phyloP scores from a whole-genome alignment of 2,113 vertebrate genomes.

The Chaenocephalus aceratus region DNA sequence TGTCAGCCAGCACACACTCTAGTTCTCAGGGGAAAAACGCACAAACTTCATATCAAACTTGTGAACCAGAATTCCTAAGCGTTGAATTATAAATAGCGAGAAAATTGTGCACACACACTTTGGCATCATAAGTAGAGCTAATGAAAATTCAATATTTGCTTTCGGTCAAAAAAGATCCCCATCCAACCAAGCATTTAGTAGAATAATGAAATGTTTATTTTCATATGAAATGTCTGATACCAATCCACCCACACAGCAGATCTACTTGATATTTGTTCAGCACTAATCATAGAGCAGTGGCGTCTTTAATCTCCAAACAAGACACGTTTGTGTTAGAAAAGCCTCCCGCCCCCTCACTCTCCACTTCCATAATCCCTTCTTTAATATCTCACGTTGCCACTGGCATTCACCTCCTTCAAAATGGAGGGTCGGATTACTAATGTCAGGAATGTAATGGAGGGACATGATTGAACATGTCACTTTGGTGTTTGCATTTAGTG shows the following conservation, averaged over 20 bases:
- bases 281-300: conserved; percentile 34
- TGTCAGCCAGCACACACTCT: conserved; percentile 12
- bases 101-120: background rate
- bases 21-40: conserved; percentile 9
- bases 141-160: conserved; percentile 41
- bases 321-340: conserved; percentile 49
- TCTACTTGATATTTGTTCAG: conserved; percentile 44
- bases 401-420: conserved; percentile 61
- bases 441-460: conserved; percentile 57
- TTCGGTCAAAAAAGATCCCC: background rate
- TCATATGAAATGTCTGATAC: conserved; percentile 26
- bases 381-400: conserved; percentile 70
- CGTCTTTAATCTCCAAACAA: conserved; percentile 72
- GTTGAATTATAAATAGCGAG: conserved; percentile 28
- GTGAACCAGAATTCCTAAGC: conserved; percentile 8
- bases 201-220: conserved; percentile 13
- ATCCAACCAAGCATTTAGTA: background rate
- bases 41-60: background rate
- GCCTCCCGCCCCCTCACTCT: conserved; percentile 29
- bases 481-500: conserved; percentile 33
- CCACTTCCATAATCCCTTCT: conserved; percentile 70
- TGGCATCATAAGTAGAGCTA: conserved; percentile 13
- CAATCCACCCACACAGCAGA: conserved; percentile 7
- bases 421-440: conserved; percentile 65
- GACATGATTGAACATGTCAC: conserved; percentile 63